Conservation (phyloP, 2,888 invertebrate genomes). For the Drosophila ochracea region DNA sequence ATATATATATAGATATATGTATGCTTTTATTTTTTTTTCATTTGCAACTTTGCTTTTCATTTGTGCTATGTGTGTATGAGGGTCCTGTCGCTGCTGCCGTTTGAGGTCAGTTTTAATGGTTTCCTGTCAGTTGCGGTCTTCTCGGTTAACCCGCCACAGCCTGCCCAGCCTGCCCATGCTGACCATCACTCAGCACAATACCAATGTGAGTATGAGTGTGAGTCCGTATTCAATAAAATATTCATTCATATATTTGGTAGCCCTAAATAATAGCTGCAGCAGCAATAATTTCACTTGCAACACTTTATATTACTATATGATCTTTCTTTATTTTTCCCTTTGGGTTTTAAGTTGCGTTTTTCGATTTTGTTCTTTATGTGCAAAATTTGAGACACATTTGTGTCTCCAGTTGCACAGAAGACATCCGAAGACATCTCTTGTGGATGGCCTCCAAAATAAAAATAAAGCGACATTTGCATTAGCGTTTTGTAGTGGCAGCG, state of each 20-base stretch:
- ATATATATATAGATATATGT: slow-evolving; percentile 24
- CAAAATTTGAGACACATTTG: slow-evolving; percentile 47
- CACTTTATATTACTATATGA: not conserved
- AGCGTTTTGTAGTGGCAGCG: slow-evolving; percentile 19
- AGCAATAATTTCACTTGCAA: slow-evolving; percentile 22
- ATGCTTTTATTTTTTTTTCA: slow-evolving; percentile 14
- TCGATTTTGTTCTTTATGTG: slow-evolving; percentile 40
- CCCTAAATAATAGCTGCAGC: slow-evolving; percentile 16
- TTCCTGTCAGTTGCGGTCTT: slow-evolving; percentile 79
- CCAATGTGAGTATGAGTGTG: slow-evolving; percentile 24
- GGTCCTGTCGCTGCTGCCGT: slow-evolving; percentile 74
- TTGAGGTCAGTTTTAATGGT: slow-evolving; percentile 82
- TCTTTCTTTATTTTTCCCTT: not conserved
- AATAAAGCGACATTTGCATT: slow-evolving; percentile 54
- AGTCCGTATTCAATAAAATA: slow-evolving; percentile 70
- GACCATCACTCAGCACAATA: slow-evolving; percentile 55
- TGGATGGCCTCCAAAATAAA: slow-evolving; percentile 62
- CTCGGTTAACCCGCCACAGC: slow-evolving; percentile 67
- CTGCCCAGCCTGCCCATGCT: slow-evolving; percentile 13
- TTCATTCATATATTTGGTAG: slow-evolving; percentile 67
- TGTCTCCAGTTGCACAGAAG: slow-evolving; percentile 58
- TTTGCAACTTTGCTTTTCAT: slow-evolving; percentile 34
- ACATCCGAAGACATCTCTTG: slow-evolving; percentile 57
- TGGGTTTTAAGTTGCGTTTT: slow-evolving; percentile 30
- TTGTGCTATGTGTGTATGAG: slow-evolving; percentile 25